A percentile compares a stretch with the other conserved stretches of the same genome.
These are phyloP conservation scores for Paradisaea rubra DNA, from an alignment of 2,113 vertebrate genomes.

Conservation along the genomic window DNA sequence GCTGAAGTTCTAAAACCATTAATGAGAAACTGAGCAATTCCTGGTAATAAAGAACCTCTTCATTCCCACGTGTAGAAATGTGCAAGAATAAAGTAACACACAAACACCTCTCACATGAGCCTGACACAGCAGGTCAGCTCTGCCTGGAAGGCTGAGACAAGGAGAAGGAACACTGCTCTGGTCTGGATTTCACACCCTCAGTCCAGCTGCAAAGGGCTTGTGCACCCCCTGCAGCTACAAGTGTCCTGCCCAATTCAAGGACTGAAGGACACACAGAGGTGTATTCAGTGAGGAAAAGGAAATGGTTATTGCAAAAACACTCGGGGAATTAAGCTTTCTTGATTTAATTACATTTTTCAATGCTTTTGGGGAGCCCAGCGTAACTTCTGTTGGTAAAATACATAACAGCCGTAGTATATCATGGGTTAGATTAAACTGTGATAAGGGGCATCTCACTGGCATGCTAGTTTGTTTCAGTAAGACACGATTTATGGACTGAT, in stretches of 20 bases:
- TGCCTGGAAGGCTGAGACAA: not conserved
- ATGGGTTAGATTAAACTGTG: not conserved
- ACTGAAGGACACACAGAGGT: not conserved
- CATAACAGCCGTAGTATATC: not conserved
- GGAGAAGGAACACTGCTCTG: not conserved
- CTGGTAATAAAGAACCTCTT: not conserved
- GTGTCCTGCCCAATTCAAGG: not conserved
- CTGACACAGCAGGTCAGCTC: not conserved
- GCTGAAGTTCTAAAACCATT: not conserved
- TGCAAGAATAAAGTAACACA: not conserved
- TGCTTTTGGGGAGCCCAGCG: not conserved
- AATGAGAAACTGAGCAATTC: not conserved
- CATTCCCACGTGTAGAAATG: fast-evolving
- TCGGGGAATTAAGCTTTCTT: not conserved
- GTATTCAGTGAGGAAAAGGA: fast-evolving
- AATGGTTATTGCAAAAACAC: not conserved
- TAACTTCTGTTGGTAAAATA: not conserved
- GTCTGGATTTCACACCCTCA: not conserved
- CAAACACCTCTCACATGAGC: not conserved
- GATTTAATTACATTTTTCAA: not conserved
- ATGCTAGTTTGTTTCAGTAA: not conserved
- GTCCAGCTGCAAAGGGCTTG: not conserved
- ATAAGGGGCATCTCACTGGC: not conserved
- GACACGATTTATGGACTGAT: not conserved
- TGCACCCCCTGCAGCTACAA: not conserved